Conservation (phyloP, 2,113 vertebrate species). For the Aspidoscelis tigris region DNA sequence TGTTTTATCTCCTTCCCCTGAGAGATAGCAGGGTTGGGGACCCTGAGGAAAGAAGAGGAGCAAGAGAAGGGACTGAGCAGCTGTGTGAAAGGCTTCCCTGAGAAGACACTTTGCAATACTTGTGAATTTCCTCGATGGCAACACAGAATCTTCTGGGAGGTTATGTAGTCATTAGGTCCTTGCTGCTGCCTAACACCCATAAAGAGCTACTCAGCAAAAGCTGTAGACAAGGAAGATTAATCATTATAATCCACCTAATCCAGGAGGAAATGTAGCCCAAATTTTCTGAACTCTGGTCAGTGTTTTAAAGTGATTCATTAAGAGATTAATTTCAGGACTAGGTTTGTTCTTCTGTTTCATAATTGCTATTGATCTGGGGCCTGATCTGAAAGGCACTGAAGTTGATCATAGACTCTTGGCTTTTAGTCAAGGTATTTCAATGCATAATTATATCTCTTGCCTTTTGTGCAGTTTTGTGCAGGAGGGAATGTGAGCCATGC, state of each 20-base stretch:
- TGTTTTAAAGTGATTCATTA: slow-evolving; percentile 16
- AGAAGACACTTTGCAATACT: not conserved
- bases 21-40: too few relatives aligned
- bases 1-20: too few relatives aligned
- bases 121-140: not conserved
- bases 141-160: slow-evolving; percentile 1
- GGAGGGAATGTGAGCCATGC: not conserved
- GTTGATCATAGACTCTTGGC: slow-evolving; percentile 13
- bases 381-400: slow-evolving; percentile 33
- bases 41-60: not conserved
- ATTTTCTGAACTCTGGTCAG: slow-evolving; percentile 23
- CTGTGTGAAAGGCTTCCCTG: not conserved
- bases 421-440: slow-evolving; percentile 11
- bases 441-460: not conserved
- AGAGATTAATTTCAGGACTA: slow-evolving; percentile 37
- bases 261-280: slow-evolving; percentile 20
- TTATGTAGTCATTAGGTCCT: slow-evolving; percentile 16
- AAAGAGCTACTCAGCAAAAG: slow-evolving; percentile 31
- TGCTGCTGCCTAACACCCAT: not conserved
- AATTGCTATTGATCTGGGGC: slow-evolving; percentile 34
- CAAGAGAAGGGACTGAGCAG: too few relatives aligned
- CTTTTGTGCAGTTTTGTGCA: not conserved
- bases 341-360: slow-evolving; percentile 26
- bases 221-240: slow-evolving; percentile 28
- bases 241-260: slow-evolving; percentile 33